Base-by-base conservation (phyloP, 2,888 invertebrate genomes). In the Sphinx pinastri region DNA sequence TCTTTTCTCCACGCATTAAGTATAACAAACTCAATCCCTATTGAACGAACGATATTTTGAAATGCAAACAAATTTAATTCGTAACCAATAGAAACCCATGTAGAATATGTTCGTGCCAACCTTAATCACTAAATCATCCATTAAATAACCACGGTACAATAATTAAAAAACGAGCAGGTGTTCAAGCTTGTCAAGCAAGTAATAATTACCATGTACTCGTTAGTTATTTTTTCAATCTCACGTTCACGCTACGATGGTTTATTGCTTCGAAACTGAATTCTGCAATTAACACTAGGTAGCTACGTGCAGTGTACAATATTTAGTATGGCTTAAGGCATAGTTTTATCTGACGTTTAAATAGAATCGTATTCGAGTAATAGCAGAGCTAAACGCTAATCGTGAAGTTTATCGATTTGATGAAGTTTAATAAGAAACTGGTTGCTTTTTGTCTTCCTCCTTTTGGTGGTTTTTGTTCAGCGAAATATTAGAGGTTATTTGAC, bases 301-400 rank as follows among this genome's bases (percentile, higher is more conserved):
- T 38, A 55, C 47, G 55, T 14, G 52, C 52, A 63, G 66, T 63
- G 69, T 68, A 13, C 63, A 70, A 58, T 54, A 60, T 68, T 72
- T 73, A 73, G 74, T 70, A 71, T 72, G 66, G 49, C 68, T 75
- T 66, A 55, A 51, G 68, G 70, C 70, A 38, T 67, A 38, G 71
- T 71, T 77, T 74, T 72, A 79, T 70, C 73, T 74, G 76, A 72
- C 71, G 70, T 58, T 74, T 71, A 76, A 81, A 81, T 79, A 73
- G 77, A 79, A 79, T 81, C 81, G 79, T 81, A 81, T 71, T 74
- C 71, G 59, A 71, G 71, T 75, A 75, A 75, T 80, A 74, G 70
- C 47, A 69, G 47, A 55, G 72, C n/a, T 74, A 73, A 73, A 72
- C 73, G 66, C 73, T 71, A 70, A 69, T 77, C 77, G 73, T 77